Base-by-base conservation (phyloP, 2,797 vertebrate genomes). In the Eulemur mongoz region DNA sequence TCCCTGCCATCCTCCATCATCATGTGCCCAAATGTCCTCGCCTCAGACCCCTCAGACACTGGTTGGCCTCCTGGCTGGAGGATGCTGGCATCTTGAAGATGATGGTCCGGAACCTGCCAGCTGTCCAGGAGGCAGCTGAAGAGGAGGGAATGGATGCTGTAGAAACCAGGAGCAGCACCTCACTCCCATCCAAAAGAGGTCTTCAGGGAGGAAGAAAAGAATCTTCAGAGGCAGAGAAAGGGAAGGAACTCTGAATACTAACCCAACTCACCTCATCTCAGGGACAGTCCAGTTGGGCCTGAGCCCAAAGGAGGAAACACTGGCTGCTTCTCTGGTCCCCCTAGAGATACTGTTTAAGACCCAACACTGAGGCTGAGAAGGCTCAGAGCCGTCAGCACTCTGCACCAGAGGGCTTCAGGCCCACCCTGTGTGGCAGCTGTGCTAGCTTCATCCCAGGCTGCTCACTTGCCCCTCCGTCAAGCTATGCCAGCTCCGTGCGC, bases 211-310 rank as follows among this genome's bases (percentile, higher is more conserved):
- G 8, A 72, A 52, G 48, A 75, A 43, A 86, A 75, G 17, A 78
- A 78, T 48, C 30, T 57, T 30, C 65, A 97, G 48, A 27, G 48
- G 76, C 30, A 81, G 59, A 86, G 65, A 72, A 54, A 59, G 18
- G 57, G 14, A 57, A 80, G 65, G 40, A 32, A 63, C 40, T 43
- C 23, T 70, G 73, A 90, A 52, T 43, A 50, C 9, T 52, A 57
- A 76, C 35, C 45, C 32, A 40, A 7, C 20, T 76, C 2, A 12
- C 14, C 48, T 80, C 25, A 23, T 35, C 52, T 61, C 76, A 40
- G 72, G 14, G 43, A 40, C 32, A 13, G 27, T 89, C 27, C 9
- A 52, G 79, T 32, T 45, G 11, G 13, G 20, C 32, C 38, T 35
- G 20, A 52, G 45, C n/a, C n/a, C 10, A 14, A n/a, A 15, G 27